Conservation (phyloP, 2,113 vertebrate genomes). For the Thunnus thynnus region DNA sequence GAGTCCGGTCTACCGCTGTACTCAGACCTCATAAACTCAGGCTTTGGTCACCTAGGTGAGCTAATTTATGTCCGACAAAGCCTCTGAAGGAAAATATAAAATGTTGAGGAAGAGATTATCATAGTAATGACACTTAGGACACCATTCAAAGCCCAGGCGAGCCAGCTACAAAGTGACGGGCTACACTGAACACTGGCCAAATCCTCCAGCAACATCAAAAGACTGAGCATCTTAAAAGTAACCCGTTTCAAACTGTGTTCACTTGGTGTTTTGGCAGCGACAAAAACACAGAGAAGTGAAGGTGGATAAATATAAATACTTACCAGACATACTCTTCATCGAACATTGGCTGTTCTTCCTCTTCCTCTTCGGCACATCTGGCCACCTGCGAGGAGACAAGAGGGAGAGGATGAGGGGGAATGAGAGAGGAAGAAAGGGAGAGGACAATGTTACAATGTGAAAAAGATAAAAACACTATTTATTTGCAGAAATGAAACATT, state of each 20-base stretch:
- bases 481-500: too few species aligned
- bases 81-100: conserved; percentile 11
- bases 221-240: not conserved
- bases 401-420: not conserved
- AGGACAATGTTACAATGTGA: not conserved
- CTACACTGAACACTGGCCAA: not conserved
- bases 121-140: conserved; percentile 26
- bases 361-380: conserved; percentile 93
- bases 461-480: not conserved
- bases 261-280: conserved; percentile 6
- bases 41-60: not conserved
- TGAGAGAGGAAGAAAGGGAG: not conserved
- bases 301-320: conserved; percentile 30
- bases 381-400: conserved; percentile 82
- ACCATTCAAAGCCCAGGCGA: conserved; percentile 24
- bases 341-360: conserved; percentile 96
- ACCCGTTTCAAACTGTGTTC: not conserved
- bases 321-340: conserved; percentile 95
- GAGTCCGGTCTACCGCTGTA: not conserved
- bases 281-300: conserved; percentile 4
- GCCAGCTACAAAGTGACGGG: not conserved
- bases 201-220: conserved; percentile 24
- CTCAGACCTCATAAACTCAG: not conserved
- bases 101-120: conserved; percentile 36
- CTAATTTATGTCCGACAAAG: conserved; percentile 37